phyloP scores from a whole-genome alignment of 1,140 invertebrate species.

The Phocides pigmalion region DNA sequence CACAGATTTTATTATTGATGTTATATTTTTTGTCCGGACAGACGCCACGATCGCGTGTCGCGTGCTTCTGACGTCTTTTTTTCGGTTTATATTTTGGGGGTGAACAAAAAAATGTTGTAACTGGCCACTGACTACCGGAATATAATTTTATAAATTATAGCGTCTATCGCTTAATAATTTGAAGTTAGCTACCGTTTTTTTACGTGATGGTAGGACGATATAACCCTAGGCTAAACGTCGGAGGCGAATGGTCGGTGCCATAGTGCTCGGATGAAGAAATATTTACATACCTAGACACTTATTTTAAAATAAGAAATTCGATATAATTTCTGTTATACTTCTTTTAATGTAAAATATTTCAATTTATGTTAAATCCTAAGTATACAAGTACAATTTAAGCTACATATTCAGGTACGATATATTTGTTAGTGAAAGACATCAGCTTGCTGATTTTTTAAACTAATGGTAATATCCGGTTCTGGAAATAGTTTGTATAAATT shows the following conservation, averaged over 20 bases:
- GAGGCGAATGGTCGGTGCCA: conserved; percentile 5
- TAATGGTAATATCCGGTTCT: too few species aligned
- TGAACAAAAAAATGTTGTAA: conserved; percentile 72
- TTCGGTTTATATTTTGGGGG: conserved; percentile 60
- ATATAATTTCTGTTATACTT: too few species aligned
- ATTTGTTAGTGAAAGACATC: too few species aligned
- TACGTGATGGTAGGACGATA: conserved; percentile 47
- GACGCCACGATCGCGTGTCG: conserved; percentile 76
- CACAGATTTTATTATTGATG: conserved; percentile 76
- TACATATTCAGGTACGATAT: too few species aligned
- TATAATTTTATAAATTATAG: conserved; percentile 82
- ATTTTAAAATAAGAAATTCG: too few species aligned
- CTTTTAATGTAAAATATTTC: too few species aligned
- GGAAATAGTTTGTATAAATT: too few species aligned
- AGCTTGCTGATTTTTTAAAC: too few species aligned
- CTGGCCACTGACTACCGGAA: conserved; percentile 80
- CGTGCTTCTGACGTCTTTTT: conserved; percentile 75
- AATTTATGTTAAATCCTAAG: too few species aligned
- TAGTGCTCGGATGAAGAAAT: conserved; percentile 2
- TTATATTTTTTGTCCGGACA: conserved; percentile 63
- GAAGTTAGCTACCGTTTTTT: conserved; percentile 64
- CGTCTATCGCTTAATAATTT: conserved; percentile 68
- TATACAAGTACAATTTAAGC: too few species aligned
- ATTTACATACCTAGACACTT: too few species aligned
- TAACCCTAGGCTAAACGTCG: conserved; percentile 10